These are phyloP conservation scores for Paratilapia polleni DNA, from an alignment of 2,113 vertebrate genomes.

Conservation along the genomic window DNA sequence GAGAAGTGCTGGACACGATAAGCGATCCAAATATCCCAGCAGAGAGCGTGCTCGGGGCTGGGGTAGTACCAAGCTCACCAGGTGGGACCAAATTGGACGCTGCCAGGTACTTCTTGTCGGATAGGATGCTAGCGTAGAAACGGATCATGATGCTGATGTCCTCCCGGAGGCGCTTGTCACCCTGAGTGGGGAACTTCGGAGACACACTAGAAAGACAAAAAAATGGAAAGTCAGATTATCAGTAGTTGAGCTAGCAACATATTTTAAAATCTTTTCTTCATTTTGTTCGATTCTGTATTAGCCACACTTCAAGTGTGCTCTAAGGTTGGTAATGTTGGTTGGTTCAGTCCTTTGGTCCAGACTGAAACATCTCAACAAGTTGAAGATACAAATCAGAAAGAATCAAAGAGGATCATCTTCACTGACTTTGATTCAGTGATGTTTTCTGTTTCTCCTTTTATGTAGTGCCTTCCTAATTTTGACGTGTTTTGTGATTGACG, in stretches of 20 bases:
- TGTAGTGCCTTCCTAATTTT: not conserved
- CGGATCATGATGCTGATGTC: constrained; percentile 95
- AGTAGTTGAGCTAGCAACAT: not conserved
- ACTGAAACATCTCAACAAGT: not conserved
- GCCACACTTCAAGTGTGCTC: too few species aligned
- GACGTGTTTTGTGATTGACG: not conserved
- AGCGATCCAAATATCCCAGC: constrained; percentile 85
- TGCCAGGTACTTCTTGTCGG: constrained; percentile 98
- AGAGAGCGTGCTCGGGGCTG: constrained; percentile 81
- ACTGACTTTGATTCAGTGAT: not conserved
- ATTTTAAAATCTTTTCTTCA: too few species aligned
- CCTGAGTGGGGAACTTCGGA: constrained; percentile 94
- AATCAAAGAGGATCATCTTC: not conserved
- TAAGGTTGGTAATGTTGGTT: not conserved
- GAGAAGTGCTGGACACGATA: constrained; percentile 86
- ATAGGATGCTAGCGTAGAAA: constrained; percentile 98
- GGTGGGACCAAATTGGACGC: constrained; percentile 94
- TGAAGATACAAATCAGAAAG: not conserved
- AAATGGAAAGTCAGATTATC: not conserved
- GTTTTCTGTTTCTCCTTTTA: not conserved
- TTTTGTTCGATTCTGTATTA: not conserved
- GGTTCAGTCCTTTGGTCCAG: not conserved
- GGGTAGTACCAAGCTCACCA: constrained; percentile 86
- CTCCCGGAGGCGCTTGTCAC: constrained; percentile 92
- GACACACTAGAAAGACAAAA: constrained; percentile 77